Evolutionary conservation across 2,888 invertebrate genomes (phyloP).

Genomic region (Pardosa pseudoannulata): DNA sequence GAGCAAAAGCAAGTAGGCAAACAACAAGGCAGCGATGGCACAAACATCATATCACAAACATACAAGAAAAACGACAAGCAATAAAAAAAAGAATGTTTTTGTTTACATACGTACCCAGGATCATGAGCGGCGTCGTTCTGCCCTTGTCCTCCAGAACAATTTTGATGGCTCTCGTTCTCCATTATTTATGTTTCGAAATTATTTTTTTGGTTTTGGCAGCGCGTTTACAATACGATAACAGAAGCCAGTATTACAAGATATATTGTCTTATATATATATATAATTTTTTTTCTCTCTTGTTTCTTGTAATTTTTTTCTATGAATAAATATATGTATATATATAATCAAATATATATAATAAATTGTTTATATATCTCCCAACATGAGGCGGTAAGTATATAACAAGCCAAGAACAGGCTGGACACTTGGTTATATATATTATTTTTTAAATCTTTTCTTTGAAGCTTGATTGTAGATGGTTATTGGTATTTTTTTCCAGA

Average conservation of each 20-base stretch:
- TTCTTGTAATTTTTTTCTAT: neutral
- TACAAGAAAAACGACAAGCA: neutral
- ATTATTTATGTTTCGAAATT: slow-evolving; percentile 30
- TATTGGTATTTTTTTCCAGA: slow-evolving; percentile 35
- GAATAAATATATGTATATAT: slow-evolving; percentile 47
- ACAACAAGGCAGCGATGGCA: neutral
- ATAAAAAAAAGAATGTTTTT: neutral
- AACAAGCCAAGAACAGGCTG: slow-evolving; percentile 6
- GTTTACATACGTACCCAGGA: slow-evolving; percentile 60
- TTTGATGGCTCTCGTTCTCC: slow-evolving; percentile 67
- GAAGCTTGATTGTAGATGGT: slow-evolving; percentile 34
- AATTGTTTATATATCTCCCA: slow-evolving; percentile 20
- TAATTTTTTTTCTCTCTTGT: neutral
- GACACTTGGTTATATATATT: neutral
- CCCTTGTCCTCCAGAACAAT: slow-evolving; percentile 64
- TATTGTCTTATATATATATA: slow-evolving; percentile 57
- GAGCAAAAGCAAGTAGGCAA: neutral
- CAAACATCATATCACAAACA: neutral
- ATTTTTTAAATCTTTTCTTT: neutral
- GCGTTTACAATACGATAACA: slow-evolving; percentile 7
- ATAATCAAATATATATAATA: slow-evolving; percentile 33
- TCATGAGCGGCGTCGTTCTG: slow-evolving; percentile 69
- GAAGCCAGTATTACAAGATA: slow-evolving; percentile 38
- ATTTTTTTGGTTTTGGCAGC: neutral
- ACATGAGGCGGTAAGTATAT: slow-evolving; percentile 12